Evolutionary conservation across 1,140 invertebrate species (phyloP).

Genomic region (Acyrthosiphon pisum): DNA sequence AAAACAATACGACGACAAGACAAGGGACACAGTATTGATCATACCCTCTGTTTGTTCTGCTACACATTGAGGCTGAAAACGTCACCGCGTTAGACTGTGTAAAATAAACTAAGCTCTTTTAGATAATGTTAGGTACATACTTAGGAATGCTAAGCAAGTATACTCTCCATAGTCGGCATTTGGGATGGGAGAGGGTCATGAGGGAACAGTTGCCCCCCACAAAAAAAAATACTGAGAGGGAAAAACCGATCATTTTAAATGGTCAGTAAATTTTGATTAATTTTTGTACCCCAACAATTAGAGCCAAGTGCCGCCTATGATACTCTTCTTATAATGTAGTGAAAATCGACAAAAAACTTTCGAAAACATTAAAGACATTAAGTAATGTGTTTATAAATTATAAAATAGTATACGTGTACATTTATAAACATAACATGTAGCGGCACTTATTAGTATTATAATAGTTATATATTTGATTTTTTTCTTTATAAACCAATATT

Average conservation of each 20-base stretch:
- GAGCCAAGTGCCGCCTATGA: too few relatives aligned
- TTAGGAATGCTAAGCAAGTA: not conserved
- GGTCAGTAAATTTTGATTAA: too few relatives aligned
- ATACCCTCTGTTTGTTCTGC: slow-evolving; percentile 28
- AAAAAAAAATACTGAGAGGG: too few relatives aligned
- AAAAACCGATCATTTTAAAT: too few relatives aligned
- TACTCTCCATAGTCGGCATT: not conserved
- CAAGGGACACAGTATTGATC: slow-evolving; percentile 39
- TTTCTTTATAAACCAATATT: not conserved
- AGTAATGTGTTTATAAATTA: not conserved
- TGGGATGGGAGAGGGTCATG: too few relatives aligned
- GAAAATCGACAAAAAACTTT: not conserved
- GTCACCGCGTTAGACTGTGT: not conserved
- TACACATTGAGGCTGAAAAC: not conserved
- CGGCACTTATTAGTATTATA: not conserved
- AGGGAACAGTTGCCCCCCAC: too few relatives aligned
- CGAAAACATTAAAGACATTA: not conserved
- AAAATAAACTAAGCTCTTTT: not conserved
- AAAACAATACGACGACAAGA: not conserved
- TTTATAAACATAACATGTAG: not conserved
- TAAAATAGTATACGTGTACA: not conserved
- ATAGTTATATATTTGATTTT: too few relatives aligned
- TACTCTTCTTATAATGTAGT: not conserved
- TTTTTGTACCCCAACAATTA: too few relatives aligned
- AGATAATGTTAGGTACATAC: not conserved